Conservation (phyloP, 1,140 invertebrate species). For the Catajapyx aquilonaris region DNA sequence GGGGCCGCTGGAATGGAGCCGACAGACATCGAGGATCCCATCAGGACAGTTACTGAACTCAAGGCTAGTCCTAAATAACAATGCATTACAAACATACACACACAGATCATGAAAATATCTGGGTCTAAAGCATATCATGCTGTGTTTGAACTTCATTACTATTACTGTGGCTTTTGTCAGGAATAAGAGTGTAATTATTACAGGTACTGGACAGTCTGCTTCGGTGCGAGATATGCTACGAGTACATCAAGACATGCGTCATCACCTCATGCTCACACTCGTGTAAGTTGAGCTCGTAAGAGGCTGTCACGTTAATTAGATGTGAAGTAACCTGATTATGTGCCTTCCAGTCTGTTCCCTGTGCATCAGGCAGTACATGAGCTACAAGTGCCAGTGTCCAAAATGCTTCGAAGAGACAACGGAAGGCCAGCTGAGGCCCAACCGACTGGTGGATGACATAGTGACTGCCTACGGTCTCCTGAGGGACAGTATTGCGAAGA, state of each 20-base stretch:
- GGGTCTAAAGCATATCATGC: no score
- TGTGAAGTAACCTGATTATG: background rate
- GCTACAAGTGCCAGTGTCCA: conserved; percentile 30
- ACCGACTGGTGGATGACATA: conserved; percentile 25
- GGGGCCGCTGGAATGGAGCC: no score
- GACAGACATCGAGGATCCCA: no score
- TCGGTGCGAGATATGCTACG: conserved; percentile 3
- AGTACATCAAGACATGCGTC: conserved; percentile 5
- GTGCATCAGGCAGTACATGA: conserved; percentile 30
- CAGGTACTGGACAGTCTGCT: conserved; percentile 2
- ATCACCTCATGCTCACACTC: conserved; percentile 3
- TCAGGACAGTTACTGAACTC: no score
- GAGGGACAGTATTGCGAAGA: conserved; percentile 17
- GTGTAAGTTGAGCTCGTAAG: background rate
- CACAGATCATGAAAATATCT: no score
- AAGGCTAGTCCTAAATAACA: no score
- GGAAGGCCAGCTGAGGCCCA: conserved; percentile 27
- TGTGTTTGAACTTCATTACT: no score
- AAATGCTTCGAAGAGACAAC: conserved; percentile 25
- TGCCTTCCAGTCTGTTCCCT: conserved; percentile 29
- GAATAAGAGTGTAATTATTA: no score
- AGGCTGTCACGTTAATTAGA: background rate
- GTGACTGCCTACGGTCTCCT: conserved; percentile 18
- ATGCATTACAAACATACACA: no score
- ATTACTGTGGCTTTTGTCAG: no score